Conservation (phyloP, 2,797 vertebrate species). For the Oryzias sinensis region DNA sequence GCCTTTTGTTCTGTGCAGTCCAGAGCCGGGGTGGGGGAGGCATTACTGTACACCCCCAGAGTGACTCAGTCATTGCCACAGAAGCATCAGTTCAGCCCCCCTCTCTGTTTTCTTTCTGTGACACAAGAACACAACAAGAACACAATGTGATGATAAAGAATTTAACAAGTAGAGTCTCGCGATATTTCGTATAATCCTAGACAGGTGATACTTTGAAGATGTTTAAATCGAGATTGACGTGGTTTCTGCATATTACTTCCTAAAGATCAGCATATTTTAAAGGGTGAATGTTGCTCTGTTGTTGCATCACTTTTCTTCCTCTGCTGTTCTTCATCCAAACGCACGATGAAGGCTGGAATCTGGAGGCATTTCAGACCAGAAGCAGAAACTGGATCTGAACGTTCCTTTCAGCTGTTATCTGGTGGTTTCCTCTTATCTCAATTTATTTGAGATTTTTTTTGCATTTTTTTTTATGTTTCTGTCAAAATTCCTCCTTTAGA, state of each 20-base stretch:
- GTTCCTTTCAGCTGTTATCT: too few species aligned
- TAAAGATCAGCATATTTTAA: not conserved
- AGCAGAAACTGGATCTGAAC: not conserved
- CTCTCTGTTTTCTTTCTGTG: slow-evolving; percentile 7
- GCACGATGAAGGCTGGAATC: not conserved
- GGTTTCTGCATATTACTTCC: too few species aligned
- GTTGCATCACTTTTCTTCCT: slow-evolving; percentile 23
- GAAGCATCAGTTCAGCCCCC: not conserved
- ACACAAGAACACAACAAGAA: too few species aligned
- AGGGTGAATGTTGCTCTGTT: slow-evolving; percentile 8
- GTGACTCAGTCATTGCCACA: slow-evolving; percentile 45
- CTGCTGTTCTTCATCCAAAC: not conserved
- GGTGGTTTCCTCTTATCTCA: too few species aligned
- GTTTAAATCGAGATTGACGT: too few species aligned
- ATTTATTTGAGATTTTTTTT: too few species aligned
- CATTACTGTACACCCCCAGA: slow-evolving; percentile 33
- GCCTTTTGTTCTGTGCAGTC: slow-evolving; percentile 68
- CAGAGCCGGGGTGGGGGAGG: slow-evolving; percentile 3
- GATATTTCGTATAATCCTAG: too few species aligned
- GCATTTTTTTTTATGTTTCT: too few species aligned
- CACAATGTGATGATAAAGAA: too few species aligned
- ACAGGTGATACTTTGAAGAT: too few species aligned
- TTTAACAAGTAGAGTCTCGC: too few species aligned
- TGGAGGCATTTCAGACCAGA: not conserved
- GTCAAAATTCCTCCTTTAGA: too few species aligned